These are phyloP conservation scores for Aphaenogaster floridana DNA, from an alignment of 1,140 invertebrate species.

Conservation along the genomic window DNA sequence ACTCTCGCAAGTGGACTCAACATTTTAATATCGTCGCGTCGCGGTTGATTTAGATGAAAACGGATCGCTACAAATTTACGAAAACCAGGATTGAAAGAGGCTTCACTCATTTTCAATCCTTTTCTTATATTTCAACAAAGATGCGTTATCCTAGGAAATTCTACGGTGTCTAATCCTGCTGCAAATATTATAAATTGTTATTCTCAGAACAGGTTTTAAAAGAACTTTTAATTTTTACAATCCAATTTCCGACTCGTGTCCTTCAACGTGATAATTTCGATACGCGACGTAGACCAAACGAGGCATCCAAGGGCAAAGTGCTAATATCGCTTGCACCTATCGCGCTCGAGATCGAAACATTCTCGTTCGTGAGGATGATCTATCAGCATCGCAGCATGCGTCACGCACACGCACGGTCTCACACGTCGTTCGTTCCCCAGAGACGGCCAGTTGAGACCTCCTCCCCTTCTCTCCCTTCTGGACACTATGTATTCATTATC, in stretches of 20 bases:
- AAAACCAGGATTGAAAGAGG: not conserved
- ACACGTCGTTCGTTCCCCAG: not conserved
- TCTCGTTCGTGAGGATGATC: constrained; percentile 27
- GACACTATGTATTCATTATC: constrained; percentile 79
- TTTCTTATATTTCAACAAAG: not conserved
- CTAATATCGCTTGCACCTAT: constrained; percentile 43
- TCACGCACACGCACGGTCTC: constrained; percentile 37
- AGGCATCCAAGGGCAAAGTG: constrained; percentile 24
- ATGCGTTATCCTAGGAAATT: not conserved
- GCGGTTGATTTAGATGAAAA: not conserved
- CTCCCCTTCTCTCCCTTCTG: not conserved
- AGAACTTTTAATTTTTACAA: not conserved
- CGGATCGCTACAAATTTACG: not conserved
- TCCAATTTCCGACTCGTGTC: not conserved
- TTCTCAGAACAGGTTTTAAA: not conserved
- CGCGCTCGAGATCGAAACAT: constrained; percentile 46
- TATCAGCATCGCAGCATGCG: constrained; percentile 46
- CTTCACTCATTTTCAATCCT: not conserved
- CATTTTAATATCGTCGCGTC: not conserved
- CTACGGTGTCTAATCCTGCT: not conserved
- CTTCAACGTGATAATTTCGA: constrained; percentile 29
- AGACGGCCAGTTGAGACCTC: not conserved
- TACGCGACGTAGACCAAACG: not conserved
- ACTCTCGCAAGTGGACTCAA: not conserved
- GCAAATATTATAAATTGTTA: not conserved